phyloP scores from a whole-genome alignment of 2,113 vertebrate genomes.

The Cisticola juncidis region DNA sequence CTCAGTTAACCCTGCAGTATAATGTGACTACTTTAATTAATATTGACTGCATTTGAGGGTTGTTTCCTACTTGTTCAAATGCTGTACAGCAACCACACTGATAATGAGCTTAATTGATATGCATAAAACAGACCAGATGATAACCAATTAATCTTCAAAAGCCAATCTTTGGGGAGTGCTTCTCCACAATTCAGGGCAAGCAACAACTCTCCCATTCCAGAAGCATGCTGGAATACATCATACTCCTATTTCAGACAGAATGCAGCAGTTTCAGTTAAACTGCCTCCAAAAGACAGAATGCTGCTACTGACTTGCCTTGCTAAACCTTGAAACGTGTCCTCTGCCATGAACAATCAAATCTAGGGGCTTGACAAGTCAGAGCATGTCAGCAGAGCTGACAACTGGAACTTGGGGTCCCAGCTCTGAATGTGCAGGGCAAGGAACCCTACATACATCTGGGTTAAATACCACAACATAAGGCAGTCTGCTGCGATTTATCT shows the following conservation, averaged over 20 bases:
- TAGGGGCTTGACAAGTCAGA: background rate
- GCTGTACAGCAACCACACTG: background rate
- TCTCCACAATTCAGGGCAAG: background rate
- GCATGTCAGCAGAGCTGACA: background rate
- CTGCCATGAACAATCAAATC: background rate
- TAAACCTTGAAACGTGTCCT: background rate
- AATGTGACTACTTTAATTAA: background rate
- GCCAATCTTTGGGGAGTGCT: background rate
- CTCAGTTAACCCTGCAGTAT: background rate
- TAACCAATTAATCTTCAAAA: background rate
- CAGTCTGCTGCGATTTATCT: slow-evolving; percentile 32
- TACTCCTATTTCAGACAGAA: background rate
- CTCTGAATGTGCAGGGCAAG: background rate
- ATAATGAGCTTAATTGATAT: background rate
- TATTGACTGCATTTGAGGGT: background rate
- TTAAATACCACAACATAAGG: background rate
- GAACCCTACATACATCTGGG: background rate
- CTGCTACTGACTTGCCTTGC: background rate
- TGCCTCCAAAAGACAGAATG: background rate
- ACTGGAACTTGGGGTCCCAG: background rate
- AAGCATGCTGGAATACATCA: background rate
- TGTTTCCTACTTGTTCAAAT: background rate
- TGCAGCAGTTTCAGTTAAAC: background rate
- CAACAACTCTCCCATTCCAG: background rate
- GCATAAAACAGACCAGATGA: background rate